Base-by-base conservation (phyloP, 92 coral and sea anemone species). In the Heliopora coerulea region DNA sequence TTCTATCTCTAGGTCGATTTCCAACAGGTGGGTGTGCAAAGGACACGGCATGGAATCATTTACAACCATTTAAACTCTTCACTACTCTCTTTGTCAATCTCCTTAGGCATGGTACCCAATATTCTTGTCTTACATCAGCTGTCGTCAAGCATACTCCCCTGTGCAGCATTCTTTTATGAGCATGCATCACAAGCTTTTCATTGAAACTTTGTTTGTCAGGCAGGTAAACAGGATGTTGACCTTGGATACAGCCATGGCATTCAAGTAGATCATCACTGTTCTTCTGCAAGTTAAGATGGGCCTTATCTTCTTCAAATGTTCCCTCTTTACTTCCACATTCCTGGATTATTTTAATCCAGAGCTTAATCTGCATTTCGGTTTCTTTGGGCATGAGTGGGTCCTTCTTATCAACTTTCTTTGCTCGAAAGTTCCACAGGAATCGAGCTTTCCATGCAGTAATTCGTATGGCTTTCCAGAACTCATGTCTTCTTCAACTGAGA, bases 91-190 rank as follows among this genome's bases (percentile, higher is more conserved):
- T n/a, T n/a, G n/a, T n/a, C n/a, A n/a, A n/a, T n/a, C n/a, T n/a
- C n/a, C n/a, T n/a, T n/a, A n/a, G n/a, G n/a, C n/a, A n/a, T n/a
- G n/a, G n/a, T n/a, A n/a, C n/a, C n/a, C n/a, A n/a, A n/a, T n/a
- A n/a, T n/a, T n/a, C n/a, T n/a, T n/a, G n/a, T n/a, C n/a, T n/a
- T n/a, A n/a, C 62, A 18, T 72, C 57, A 23, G 78, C 65, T 39
- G 50, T 72, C 18, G 78, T 72, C 65, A 72, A 11, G 9, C 67
- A 12, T 62, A 72, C 78, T 49, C 78, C 78, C 62, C 78, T 46
- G 41, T 72, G n/a, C n/a, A n/a, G 62, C 26, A 62, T 72, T 17
- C 35, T 21, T 52, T 50, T 34, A 20, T 72, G 78, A 10, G 65
- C 65, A 19, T 72, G 33, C 44, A 17, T 27, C 28, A 72, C 78